Evolutionary conservation across 2,113 vertebrate genomes (phyloP).

Genomic region (Gymnogyps californianus): DNA sequence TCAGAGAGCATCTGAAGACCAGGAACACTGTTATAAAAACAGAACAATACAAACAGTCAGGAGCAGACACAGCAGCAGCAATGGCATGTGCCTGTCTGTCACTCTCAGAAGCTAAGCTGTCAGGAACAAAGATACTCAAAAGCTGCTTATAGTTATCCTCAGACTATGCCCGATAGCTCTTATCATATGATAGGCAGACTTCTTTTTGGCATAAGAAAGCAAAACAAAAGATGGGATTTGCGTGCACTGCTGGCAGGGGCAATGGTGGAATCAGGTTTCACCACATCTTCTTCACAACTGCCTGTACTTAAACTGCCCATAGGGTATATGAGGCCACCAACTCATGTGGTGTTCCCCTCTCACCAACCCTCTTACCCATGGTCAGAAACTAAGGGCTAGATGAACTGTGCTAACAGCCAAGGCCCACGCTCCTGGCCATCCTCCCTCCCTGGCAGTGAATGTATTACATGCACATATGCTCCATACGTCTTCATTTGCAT

Average conservation of each 20-base stretch:
- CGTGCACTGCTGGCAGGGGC: background rate
- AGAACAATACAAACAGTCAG: background rate
- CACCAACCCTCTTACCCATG: accelerated
- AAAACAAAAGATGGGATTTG: background rate
- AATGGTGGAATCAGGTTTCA: background rate
- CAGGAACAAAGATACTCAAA: background rate
- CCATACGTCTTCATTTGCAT: background rate
- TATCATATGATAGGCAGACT: background rate
- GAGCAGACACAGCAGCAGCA: background rate
- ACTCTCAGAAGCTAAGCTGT: background rate
- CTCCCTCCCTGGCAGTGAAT: background rate
- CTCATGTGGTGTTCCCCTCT: background rate
- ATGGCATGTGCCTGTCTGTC: background rate
- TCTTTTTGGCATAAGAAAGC: background rate
- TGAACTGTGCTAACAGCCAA: background rate
- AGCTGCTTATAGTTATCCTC: background rate
- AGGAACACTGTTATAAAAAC: background rate
- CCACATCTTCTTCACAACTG: background rate
- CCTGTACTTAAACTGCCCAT: background rate
- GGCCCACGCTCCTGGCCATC: background rate
- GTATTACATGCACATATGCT: background rate
- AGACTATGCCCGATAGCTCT: background rate
- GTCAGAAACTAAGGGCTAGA: background rate
- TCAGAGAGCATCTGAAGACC: background rate
- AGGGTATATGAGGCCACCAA: background rate